Evolutionary conservation across 2,888 invertebrate species (phyloP).

Genomic region (Mycalesis mineus): DNA sequence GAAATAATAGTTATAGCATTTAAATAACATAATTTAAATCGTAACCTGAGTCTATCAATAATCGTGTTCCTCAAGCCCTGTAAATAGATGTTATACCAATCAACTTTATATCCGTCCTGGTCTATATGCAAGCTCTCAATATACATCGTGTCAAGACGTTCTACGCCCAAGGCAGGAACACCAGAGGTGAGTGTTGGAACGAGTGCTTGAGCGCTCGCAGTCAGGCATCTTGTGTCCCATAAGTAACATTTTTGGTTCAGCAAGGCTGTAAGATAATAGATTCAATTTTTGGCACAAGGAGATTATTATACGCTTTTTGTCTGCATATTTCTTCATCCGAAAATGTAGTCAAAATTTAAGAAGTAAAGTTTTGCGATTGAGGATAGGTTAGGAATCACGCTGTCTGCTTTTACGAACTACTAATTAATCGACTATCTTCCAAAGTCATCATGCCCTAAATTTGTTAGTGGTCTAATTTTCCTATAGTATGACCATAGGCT

Average conservation of each 20-base stretch:
- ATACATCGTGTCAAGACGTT: conserved; percentile 49
- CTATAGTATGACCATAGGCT: no score
- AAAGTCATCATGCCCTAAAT: no score
- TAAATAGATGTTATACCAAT: conserved; percentile 36
- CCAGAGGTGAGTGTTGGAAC: conserved; percentile 38
- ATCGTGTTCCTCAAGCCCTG: conserved; percentile 3
- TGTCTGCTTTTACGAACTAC: no score
- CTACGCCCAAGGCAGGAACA: conserved; percentile 45
- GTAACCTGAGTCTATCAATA: not conserved
- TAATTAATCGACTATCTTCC: no score
- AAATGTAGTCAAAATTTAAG: no score
- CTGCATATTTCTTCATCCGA: no score
- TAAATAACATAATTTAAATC: not conserved
- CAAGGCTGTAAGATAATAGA: conserved; percentile 1
- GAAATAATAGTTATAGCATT: no score
- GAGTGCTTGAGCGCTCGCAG: not conserved
- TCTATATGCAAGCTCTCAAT: conserved; percentile 48
- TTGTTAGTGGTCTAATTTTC: no score
- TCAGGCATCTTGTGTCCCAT: conserved; percentile 3
- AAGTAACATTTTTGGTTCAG: not conserved
- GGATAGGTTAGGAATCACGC: no score
- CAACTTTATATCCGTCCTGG: conserved; percentile 51
- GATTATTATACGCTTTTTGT: no score
- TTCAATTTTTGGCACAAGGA: no score
- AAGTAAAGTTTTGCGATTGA: no score